Evolutionary conservation across 2,888 invertebrate species (phyloP).

Genomic region (Heliconius erato): DNA sequence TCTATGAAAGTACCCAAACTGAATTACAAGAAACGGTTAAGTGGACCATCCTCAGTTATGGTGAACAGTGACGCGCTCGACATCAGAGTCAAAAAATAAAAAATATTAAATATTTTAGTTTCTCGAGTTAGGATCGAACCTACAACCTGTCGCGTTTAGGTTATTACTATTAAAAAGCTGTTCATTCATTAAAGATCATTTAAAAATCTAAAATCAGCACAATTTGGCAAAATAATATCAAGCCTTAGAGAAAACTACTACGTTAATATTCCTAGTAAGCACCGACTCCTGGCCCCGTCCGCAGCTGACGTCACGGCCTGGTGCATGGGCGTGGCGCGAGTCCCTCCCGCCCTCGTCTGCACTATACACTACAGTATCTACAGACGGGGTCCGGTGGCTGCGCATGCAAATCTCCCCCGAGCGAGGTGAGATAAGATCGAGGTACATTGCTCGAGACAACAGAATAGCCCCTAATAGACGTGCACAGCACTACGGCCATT

Average conservation of each 20-base stretch:
- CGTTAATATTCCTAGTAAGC: slow-evolving; percentile 5
- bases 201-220: neutral
- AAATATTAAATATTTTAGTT: neutral
- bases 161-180: too few relatives aligned
- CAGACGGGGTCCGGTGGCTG: slow-evolving; percentile 9
- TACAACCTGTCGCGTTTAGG: too few relatives aligned
- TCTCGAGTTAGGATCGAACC: neutral
- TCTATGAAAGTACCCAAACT: too few relatives aligned
- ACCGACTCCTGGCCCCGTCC: neutral
- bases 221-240: neutral
- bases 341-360: slow-evolving; percentile 49
- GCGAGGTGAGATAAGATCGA: slow-evolving; percentile 44
- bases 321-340: slow-evolving; percentile 58
- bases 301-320: slow-evolving; percentile 54
- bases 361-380: neutral
- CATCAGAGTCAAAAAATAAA: neutral
- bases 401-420: slow-evolving; percentile 59
- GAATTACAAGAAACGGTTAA: too few relatives aligned
- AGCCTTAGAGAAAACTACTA: slow-evolving; percentile 10
- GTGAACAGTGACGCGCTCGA: neutral
- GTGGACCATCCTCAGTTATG: too few relatives aligned
- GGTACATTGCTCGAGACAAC: slow-evolving; percentile 46
- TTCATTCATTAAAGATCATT: too few relatives aligned
- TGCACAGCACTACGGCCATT: neutral
- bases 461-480: slow-evolving; percentile 17